Conservation (phyloP, 2,888 invertebrate genomes). For the Thereva unica region DNA sequence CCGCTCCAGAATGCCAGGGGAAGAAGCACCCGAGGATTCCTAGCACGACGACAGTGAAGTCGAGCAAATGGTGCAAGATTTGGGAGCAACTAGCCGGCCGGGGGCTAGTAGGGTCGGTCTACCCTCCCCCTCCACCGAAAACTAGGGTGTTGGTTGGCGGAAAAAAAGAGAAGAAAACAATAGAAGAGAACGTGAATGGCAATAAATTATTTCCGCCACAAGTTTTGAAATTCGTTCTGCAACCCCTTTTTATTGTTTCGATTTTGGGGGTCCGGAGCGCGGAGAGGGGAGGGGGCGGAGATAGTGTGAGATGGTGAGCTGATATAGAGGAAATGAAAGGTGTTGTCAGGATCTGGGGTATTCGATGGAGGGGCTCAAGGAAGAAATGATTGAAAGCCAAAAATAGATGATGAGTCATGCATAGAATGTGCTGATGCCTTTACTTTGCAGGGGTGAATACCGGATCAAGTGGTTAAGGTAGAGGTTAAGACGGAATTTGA, state of each 20-base stretch:
- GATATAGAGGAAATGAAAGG: constrained; percentile 29
- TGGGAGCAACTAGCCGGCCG: not conserved
- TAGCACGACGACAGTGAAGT: constrained; percentile 18
- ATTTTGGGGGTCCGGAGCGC: not conserved
- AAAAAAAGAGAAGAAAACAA: constrained; percentile 35
- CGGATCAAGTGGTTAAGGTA: too few species aligned
- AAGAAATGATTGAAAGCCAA: not conserved
- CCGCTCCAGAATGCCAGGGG: constrained; percentile 3
- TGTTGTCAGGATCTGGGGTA: constrained; percentile 27
- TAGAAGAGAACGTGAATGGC: constrained; percentile 40
- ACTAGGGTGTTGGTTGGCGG: constrained; percentile 8
- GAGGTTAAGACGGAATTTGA: too few species aligned
- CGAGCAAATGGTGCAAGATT: constrained; percentile 33
- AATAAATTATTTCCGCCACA: constrained; percentile 42
- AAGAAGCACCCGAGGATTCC: constrained; percentile 28
- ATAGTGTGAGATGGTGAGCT: constrained; percentile 10
- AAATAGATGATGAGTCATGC: not conserved
- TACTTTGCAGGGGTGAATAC: not conserved
- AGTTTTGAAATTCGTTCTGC: constrained; percentile 39
- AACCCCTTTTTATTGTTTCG: constrained; percentile 33
- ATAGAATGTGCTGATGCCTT: not conserved
- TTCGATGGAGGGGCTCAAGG: not conserved
- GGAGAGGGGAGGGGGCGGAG: too few species aligned
- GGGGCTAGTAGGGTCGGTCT: not conserved
- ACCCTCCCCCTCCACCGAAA: not conserved